phyloP scores from a whole-genome alignment of 1,140 invertebrate genomes.

The Trissolcus basalis region DNA sequence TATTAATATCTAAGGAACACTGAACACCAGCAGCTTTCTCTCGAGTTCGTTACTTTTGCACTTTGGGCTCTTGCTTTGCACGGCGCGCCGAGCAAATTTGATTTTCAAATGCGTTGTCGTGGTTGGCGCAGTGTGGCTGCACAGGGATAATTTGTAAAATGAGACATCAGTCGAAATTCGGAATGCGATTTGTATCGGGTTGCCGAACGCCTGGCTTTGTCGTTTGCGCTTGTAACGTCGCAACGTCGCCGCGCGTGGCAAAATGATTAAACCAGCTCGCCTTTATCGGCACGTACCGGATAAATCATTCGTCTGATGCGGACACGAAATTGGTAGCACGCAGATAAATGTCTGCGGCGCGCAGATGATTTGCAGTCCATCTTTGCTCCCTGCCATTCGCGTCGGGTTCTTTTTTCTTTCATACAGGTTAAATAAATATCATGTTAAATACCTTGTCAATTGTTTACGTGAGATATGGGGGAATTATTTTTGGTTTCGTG shows the following conservation, averaged over 20 bases:
- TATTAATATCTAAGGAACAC: slow-evolving; percentile 27
- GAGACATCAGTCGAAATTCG: slow-evolving; percentile 4
- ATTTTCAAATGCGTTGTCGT: not conserved
- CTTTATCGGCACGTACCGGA: slow-evolving; percentile 10
- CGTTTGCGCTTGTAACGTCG: slow-evolving; percentile 7
- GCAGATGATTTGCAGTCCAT: slow-evolving; percentile 23
- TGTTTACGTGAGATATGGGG: too few species aligned
- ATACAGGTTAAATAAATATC: too few species aligned
- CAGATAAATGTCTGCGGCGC: slow-evolving; percentile 15
- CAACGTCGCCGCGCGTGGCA: not conserved
- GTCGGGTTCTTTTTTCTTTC: too few species aligned
- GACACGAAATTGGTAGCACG: slow-evolving; percentile 11
- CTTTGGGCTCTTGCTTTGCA: not conserved
- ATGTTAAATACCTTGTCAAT: too few species aligned
- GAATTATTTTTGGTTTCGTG: too few species aligned
- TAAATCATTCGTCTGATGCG: slow-evolving; percentile 23
- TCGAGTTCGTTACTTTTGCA: slow-evolving; percentile 16
- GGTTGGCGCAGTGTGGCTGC: not conserved
- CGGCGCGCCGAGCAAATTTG: not conserved
- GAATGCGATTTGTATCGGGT: slow-evolving; percentile 4
- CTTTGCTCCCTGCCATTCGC: too few species aligned
- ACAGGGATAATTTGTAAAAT: slow-evolving; percentile 11
- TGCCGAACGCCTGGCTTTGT: not conserved
- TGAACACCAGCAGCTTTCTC: not conserved
- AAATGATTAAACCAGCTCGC: slow-evolving; percentile 21